Percentiles rank a stretch among this genome's conserved stretches.
Conservation (phyloP, 2,888 invertebrate genomes). For the Calameuta idolon region DNA sequence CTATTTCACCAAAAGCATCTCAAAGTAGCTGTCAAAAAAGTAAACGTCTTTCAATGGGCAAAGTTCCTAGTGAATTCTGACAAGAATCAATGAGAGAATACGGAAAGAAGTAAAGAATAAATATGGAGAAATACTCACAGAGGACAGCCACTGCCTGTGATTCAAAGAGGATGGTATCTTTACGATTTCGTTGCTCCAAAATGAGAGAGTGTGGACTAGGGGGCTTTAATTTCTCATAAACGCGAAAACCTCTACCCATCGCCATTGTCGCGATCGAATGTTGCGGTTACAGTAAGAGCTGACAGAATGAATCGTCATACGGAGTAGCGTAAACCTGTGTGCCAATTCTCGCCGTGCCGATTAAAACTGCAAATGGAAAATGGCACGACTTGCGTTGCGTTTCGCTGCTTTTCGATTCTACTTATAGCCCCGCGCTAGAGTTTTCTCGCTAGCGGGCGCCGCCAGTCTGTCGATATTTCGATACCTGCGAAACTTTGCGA, state of each 20-base stretch:
- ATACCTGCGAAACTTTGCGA: neutral
- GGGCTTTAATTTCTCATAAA: slow-evolving; percentile 88
- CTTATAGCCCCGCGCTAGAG: neutral
- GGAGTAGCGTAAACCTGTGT: neutral
- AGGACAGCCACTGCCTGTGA: slow-evolving; percentile 91
- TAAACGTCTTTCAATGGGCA: neutral
- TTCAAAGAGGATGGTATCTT: slow-evolving; percentile 90
- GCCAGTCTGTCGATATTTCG: neutral
- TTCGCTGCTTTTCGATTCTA: neutral
- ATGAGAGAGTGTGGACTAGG: slow-evolving; percentile 91
- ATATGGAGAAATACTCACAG: slow-evolving; percentile 69
- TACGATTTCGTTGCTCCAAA: slow-evolving; percentile 88
- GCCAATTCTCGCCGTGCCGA: neutral
- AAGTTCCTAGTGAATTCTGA: neutral
- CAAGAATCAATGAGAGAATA: neutral
- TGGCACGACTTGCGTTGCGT: neutral
- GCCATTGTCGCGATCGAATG: slow-evolving; percentile 74
- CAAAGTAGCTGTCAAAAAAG: neutral
- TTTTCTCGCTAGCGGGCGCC: neutral
- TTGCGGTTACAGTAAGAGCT: neutral
- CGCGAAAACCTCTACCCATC: slow-evolving; percentile 93
- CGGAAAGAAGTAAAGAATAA: neutral
- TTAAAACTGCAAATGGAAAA: neutral
- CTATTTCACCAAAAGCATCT: neutral
- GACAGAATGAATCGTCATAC: neutral